Conservation (phyloP, 2,797 vertebrate genomes). For the Ctenochaetus hawaiiensis region DNA sequence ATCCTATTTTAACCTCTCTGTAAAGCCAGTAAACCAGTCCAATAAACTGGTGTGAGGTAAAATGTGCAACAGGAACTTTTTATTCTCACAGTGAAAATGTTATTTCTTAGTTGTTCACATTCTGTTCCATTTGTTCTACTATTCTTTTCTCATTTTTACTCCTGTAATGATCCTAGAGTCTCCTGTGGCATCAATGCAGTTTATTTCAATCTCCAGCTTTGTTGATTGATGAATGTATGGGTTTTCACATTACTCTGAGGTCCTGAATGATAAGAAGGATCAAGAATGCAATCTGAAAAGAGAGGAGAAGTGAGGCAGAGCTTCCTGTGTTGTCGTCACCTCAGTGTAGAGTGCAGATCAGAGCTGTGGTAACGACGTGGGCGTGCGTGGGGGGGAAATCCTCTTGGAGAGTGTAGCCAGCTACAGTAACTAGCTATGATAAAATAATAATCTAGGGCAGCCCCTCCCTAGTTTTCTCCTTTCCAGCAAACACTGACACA, state of each 20-base stretch:
- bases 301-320: slow-evolving; percentile 26
- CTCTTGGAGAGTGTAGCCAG: slow-evolving; percentile 74
- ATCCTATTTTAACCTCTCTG: not conserved
- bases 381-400: slow-evolving; percentile 70
- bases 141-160: not conserved
- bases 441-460: slow-evolving; percentile 88
- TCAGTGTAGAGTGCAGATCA: slow-evolving; percentile 58
- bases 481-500: slow-evolving; percentile 46
- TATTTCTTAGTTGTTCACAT: not conserved
- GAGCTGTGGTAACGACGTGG: slow-evolving; percentile 33
- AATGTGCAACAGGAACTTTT: not conserved
- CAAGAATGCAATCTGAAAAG: slow-evolving; percentile 17
- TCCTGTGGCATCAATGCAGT: not conserved
- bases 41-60: not conserved
- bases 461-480: slow-evolving; percentile 67
- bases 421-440: slow-evolving; percentile 75
- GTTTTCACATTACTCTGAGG: slow-evolving; percentile 9
- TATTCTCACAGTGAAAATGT: not conserved
- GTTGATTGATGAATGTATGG: slow-evolving; percentile 16
- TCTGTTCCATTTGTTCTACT: not conserved
- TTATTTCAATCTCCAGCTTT: not conserved
- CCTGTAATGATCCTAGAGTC: not conserved
- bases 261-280: slow-evolving; percentile 30
- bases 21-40: not conserved
- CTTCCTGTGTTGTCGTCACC: slow-evolving; percentile 45